Base-by-base conservation (phyloP, 2,888 invertebrate species). In the Xestia rhomboidea region DNA sequence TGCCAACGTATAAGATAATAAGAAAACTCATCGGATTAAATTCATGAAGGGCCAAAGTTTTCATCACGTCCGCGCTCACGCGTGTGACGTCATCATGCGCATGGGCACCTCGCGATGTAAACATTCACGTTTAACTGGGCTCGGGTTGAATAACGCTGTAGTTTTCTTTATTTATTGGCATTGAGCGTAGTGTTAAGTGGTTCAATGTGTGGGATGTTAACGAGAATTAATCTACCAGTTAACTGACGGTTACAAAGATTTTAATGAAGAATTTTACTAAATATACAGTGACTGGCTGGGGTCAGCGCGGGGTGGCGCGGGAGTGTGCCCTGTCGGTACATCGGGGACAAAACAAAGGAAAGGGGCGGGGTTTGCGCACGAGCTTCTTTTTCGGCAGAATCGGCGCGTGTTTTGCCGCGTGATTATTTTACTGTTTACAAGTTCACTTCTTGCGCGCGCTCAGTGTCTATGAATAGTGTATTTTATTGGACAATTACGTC, bases 121-220 rank as follows among this genome's bases (percentile, higher is more conserved):
- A 82, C 63, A 79, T 81, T 49, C 68, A 57, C 54, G 27, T 75
- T 57, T 68, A 79, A 82, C 76, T 81, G 54, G 27, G 30, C 24
- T 68, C 49, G 27, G 18, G 41, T 68, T 68, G 34, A 79, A 79
- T 68, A 64, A 76, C 76, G 46, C n/a, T 34, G 68, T 38, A 44
- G 82, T 64, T 68, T 82, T 68, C 41, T 82, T 82, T 82, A 79
- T 82, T 82, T 82, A 79, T 64, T 54, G 38, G 27, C 13, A 41
- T 0, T 44, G 57, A 38, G 15, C 1, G 21, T 7, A 6, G n/a
- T 63, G n/a, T n/a, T 74, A 63, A 81, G 62, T 74, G 75, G n/a
- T 67, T 30, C 34, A 34, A 60, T 46, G 27, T 73, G 66, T 44
- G 34, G 41, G 7, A n/a, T 44, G 41, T 41, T 80, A 60, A 44